Percentiles rank a stretch among this genome's conserved stretches.
phyloP scores from a whole-genome alignment of 2,888 invertebrate genomes.

The Meteorus cinctellus region DNA sequence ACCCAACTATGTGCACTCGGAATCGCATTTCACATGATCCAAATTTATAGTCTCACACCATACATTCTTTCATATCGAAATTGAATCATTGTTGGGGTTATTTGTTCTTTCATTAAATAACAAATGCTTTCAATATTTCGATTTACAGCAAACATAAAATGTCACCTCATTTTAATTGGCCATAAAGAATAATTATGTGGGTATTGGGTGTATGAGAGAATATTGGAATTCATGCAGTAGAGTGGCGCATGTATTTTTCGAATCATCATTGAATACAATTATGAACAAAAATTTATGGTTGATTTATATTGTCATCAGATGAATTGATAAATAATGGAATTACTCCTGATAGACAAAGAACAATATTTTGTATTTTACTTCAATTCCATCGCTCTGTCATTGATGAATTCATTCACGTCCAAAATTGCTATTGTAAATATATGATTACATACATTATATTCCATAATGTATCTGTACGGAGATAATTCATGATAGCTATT shows the following conservation, averaged over 20 bases:
- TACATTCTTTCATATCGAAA: background rate
- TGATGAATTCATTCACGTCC: background rate
- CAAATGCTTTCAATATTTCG: constrained; percentile 32
- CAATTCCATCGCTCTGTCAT: background rate
- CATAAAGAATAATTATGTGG: background rate
- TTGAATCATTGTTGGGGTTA: background rate
- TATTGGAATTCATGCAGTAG: background rate
- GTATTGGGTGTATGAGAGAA: constrained; percentile 6
- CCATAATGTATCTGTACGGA: background rate
- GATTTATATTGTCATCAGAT: background rate
- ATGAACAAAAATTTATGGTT: background rate
- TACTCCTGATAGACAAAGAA: background rate
- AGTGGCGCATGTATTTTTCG: constrained; percentile 18
- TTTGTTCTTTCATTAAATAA: background rate
- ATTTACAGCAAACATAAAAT: background rate
- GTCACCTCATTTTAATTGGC: constrained; percentile 29
- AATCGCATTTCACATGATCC: background rate
- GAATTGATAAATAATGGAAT: background rate
- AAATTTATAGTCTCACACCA: background rate
- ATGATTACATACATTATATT: background rate
- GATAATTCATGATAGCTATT: background rate
- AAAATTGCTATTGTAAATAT: background rate
- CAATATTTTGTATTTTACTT: background rate
- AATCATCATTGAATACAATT: background rate
- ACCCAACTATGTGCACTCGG: constrained; percentile 16